Base-by-base conservation (phyloP, 2,113 vertebrate species). In the Morone chrysops region DNA sequence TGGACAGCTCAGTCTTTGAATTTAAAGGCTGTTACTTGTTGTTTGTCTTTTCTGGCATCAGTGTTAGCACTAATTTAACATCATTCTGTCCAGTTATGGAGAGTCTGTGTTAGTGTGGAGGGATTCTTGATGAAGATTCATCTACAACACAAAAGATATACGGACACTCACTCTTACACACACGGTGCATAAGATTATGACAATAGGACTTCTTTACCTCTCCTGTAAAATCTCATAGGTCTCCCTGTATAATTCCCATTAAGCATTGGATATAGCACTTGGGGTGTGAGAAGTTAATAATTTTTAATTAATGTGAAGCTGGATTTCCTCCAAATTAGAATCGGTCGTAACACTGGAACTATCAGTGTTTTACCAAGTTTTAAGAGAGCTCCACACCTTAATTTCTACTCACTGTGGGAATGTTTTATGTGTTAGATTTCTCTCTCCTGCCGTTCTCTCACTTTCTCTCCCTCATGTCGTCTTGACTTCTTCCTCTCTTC, bases 241-340 rank as follows among this genome's bases (percentile, higher is more conserved):
- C 63, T 88, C 71, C 20, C 38, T 67, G 40, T 59, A 70, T 59
- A 62, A 43, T 75, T 89, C 73, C 47, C 73, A 80, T 81, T 87
- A 76, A 70, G n/a, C 8, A n/a, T 8, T 71, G 57, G 75, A 78
- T 87, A 80, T 80, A 85, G 75, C 85, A 84, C 80, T 85, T 16
- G 4, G 70, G 69, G 68, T 83, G 75, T 76, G 70, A 83, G 73
- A 70, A 79, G 61, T 72, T 87, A 36, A 80, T 83, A 77, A 86
- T 76, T 81, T 75, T 84, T 89, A 73, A 84, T 90, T 85, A 83
- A 83, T 81, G 36, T 31, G 59, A 87, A 51, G 40, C 47, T 74
- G 83, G 56, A 76, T 84, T 73, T 77, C 47, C 47, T 79, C 70
- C 62, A 75, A 83, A 85, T 83, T 89, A 79, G 62, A 86, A 70